Evolutionary conservation across 2,113 vertebrate genomes (phyloP), one percentile per base, ranked within the genome.

Genomic region (Tauraco erythrolophus): DNA sequence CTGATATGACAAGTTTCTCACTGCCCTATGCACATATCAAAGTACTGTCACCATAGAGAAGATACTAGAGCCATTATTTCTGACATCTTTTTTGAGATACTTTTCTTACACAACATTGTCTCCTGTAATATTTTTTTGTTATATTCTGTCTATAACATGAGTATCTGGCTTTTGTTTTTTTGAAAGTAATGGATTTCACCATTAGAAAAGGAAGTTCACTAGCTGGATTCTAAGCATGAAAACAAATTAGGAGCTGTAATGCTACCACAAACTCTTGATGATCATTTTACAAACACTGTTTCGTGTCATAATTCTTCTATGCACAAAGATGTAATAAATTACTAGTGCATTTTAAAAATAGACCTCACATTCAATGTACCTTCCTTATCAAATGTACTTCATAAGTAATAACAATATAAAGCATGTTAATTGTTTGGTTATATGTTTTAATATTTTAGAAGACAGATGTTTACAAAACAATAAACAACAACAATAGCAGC

Each of bases 401-500:
- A 0, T 23, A 71, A 88, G 31, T n/a, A 31, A 86, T 61, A 66
- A 48, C 85, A 50, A 77, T 50, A 50, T 10, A 58, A 24, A 25
- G 28, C 31, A 88, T 79, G 39, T 30, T 68, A 74, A 76, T 39
- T 76, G 58, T 39, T 88, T 54, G 16, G 12, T 74, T 72, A 18
- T 25, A 70, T 17, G 19, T 48, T 93, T 94, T 57, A 96, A 88
- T 92, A 94, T 94, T 97, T 96, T 80, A 88, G 22, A 87, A 91
- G 56, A 54, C 2, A 71, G 7, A 43, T 87, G 61, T 80, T 74
- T 19, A 1, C 50, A 50, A 68, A 96, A 95, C 51, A 94, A 72
- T 11, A 68, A 88, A 58, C 30, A 92, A 68, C 27, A 85, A 9
- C 43, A 94, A 66, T 17, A 88, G 65, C 88, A 95, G 75, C 90